phyloP scores from a whole-genome alignment of 2,113 vertebrate species.

The Hippocampus barbouri region DNA sequence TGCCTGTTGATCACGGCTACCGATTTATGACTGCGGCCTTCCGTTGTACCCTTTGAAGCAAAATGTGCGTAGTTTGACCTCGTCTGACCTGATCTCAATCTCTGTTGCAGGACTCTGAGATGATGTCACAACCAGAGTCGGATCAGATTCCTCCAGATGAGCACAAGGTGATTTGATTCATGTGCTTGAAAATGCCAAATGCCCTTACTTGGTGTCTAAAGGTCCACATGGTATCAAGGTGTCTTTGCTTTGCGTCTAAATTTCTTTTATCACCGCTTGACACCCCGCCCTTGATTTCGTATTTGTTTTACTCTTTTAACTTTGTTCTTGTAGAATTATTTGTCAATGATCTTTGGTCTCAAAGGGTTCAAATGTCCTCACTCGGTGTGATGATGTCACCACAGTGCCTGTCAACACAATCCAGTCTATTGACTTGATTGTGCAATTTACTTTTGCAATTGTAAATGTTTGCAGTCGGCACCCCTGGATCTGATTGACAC shows the following conservation, averaged over 20 bases:
- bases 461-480: slow-evolving; percentile 50
- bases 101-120: slow-evolving; percentile 60
- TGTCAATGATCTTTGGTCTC: neutral
- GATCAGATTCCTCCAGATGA: slow-evolving; percentile 60
- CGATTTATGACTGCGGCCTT: neutral
- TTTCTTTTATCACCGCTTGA: neutral
- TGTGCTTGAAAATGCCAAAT: neutral
- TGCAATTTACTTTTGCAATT: slow-evolving; percentile 16
- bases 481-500: slow-evolving; percentile 75
- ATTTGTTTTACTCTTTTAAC: neutral
- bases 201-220: neutral
- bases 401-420: neutral
- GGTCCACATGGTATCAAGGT: neutral
- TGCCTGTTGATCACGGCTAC: neutral
- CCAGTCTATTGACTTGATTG: neutral
- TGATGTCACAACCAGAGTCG: slow-evolving; percentile 67
- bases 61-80: neutral
- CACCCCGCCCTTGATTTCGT: neutral
- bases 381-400: neutral
- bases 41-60: neutral
- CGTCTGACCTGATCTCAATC: neutral
- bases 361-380: neutral
- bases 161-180: slow-evolving; percentile 49
- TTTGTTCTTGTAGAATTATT: neutral
- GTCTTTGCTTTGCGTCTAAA: neutral